Conservation (phyloP, 2,797 vertebrate genomes). For the Enteromius treurensis region DNA sequence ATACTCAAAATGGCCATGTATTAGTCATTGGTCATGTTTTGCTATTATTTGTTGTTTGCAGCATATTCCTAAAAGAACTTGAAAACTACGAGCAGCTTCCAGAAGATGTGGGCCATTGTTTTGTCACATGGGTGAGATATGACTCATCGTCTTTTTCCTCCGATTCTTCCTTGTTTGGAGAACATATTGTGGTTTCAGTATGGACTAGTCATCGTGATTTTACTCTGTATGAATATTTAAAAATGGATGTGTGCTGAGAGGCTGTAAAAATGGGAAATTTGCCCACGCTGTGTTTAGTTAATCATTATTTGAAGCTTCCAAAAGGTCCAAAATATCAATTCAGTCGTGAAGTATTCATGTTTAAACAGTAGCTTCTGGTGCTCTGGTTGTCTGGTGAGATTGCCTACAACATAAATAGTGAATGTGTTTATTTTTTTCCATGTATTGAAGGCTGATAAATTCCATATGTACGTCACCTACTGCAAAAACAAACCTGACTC, state of each 20-base stretch:
- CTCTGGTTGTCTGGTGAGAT: background rate
- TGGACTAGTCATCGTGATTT: background rate
- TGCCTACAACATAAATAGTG: background rate
- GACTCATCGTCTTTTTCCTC: conserved; percentile 2
- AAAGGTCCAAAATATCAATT: conserved; percentile 10
- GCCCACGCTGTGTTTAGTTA: background rate
- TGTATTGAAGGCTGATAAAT: conserved; percentile 90
- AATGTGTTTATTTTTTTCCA: background rate
- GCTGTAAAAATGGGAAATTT: background rate
- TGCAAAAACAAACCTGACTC: conserved; percentile 99
- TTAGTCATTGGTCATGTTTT: background rate
- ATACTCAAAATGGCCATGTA: background rate
- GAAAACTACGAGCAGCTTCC: conserved; percentile 98
- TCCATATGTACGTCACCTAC: conserved; percentile 99
- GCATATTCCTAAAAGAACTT: conserved; percentile 97
- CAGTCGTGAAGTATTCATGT: background rate
- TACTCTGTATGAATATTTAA: conserved; percentile 13
- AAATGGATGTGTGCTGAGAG: background rate
- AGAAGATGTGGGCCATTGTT: conserved; percentile 97
- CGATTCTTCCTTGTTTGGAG: background rate
- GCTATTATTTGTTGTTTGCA: conserved; percentile 65
- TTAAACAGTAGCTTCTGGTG: background rate
- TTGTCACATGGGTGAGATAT: conserved; percentile 94
- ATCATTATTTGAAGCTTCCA: conserved; percentile 7
- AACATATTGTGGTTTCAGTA: conserved; percentile 22